phyloP scores from a whole-genome alignment of 2,113 vertebrate genomes.

The Pygoscelis adeliae region DNA sequence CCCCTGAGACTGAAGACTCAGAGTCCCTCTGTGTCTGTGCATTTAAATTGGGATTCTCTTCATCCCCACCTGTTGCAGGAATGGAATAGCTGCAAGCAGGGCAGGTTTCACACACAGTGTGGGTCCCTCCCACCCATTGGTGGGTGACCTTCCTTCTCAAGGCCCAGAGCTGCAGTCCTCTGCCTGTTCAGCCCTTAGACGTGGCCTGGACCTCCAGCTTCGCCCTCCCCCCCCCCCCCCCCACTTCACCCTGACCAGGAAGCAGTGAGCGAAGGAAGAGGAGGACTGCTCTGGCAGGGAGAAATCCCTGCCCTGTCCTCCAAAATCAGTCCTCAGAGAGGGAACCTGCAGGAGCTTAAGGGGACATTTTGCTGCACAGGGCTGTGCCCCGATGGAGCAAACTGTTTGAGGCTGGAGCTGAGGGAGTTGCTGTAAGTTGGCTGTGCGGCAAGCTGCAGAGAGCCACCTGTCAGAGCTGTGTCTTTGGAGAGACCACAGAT shows the following conservation, averaged over 20 bases:
- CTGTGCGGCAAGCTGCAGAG: not conserved
- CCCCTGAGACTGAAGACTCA: not conserved
- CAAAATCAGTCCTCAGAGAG: too few species aligned
- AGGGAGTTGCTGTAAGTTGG: not conserved
- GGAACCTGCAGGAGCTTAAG: not conserved
- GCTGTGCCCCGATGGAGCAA: not conserved
- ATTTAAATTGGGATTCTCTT: not conserved
- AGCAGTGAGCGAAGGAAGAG: not conserved
- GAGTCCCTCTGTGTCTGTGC: not conserved
- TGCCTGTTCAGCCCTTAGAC: not conserved
- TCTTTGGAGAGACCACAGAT: accelerated
- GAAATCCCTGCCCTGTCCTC: not conserved
- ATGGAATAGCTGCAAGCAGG: not conserved
- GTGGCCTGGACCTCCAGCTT: not conserved
- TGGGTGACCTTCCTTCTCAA: not conserved
- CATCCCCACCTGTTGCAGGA: accelerated
- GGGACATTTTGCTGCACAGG: not conserved
- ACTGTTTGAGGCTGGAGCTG: not conserved
- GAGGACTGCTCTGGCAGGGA: not conserved
- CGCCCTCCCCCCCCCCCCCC: too few species aligned
- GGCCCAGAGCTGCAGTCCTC: not conserved
- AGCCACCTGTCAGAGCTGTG: not conserved
- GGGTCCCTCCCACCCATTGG: not conserved
- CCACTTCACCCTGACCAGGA: not conserved
- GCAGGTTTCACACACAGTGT: not conserved